Percentiles rank a stretch among this genome's conserved stretches.
Conservation (phyloP, 2,113 vertebrate species). For the Anoplopoma fimbria region DNA sequence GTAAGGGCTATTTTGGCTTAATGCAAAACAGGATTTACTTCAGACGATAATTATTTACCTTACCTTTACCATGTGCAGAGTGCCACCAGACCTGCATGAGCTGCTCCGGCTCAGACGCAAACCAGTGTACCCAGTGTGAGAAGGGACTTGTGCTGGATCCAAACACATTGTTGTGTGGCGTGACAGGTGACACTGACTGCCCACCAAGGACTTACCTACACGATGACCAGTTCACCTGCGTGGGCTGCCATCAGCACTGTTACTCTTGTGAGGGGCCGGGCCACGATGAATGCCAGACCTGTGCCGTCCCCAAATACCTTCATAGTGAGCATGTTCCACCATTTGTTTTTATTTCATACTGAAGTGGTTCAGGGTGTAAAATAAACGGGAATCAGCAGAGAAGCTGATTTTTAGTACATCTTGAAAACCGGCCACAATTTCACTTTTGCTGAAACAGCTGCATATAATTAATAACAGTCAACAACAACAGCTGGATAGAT, state of each 20-base stretch:
- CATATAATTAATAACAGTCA: not conserved
- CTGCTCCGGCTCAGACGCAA: conserved; percentile 80
- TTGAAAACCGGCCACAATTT: not conserved
- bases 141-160: conserved; percentile 80
- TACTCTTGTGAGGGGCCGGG: conserved; percentile 79
- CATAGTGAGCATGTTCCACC: conserved; percentile 73
- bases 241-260: conserved; percentile 78
- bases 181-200: conserved; percentile 82
- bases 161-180: conserved; percentile 80
- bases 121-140: conserved; percentile 84
- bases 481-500: not conserved
- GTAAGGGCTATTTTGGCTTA: no score
- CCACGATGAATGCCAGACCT: conserved; percentile 77
- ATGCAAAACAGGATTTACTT: not conserved
- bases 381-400: not conserved
- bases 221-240: conserved; percentile 83
- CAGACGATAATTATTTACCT: not conserved
- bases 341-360: not conserved
- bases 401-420: not conserved
- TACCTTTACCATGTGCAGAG: conserved; percentile 63
- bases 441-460: not conserved
- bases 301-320: conserved; percentile 76
- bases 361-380: not conserved
- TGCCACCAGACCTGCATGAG: conserved; percentile 84
- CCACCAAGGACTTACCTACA: conserved; percentile 81